Evolutionary conservation across 2,888 invertebrate species (phyloP).

Genomic region (Boloria euphrosyne): DNA sequence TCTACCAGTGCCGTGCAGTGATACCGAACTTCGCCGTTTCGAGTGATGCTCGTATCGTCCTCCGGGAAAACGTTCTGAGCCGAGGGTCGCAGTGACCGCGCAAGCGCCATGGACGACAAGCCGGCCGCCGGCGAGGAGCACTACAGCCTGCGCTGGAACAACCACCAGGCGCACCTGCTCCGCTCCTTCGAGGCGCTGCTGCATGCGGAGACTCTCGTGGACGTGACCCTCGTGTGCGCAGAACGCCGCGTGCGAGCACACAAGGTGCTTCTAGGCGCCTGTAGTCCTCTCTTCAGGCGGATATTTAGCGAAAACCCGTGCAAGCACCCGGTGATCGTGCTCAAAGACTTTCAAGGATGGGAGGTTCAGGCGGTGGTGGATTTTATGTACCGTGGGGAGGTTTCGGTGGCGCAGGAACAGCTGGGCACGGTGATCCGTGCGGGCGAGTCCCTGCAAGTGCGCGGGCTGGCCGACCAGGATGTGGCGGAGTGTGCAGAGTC

Average conservation of each 20-base stretch:
- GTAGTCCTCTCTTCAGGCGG: constrained; percentile 93
- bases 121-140: constrained; percentile 85
- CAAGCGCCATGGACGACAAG: constrained; percentile 78
- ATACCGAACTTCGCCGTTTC: constrained; percentile 52
- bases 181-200: constrained; percentile 94
- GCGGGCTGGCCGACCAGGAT: constrained; percentile 88
- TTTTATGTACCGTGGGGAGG: constrained; percentile 97
- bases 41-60: constrained; percentile 63
- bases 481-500: constrained; percentile 69
- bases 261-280: constrained; percentile 94
- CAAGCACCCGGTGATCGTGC: constrained; percentile 95
- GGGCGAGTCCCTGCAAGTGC: constrained; percentile 92
- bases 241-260: constrained; percentile 93
- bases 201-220: constrained; percentile 92
- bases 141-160: constrained; percentile 96
- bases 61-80: constrained; percentile 70
- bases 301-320: constrained; percentile 95
- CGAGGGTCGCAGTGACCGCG: constrained; percentile 69
- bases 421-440: constrained; percentile 92
- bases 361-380: constrained; percentile 95
- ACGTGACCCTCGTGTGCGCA: constrained; percentile 94
- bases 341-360: constrained; percentile 94
- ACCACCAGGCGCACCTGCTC: constrained; percentile 94
- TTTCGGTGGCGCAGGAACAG: constrained; percentile 93
- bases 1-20: constrained; percentile 65